These are phyloP conservation scores for Buathra laborator DNA, from an alignment of 2,888 invertebrate genomes.

Conservation along the genomic window DNA sequence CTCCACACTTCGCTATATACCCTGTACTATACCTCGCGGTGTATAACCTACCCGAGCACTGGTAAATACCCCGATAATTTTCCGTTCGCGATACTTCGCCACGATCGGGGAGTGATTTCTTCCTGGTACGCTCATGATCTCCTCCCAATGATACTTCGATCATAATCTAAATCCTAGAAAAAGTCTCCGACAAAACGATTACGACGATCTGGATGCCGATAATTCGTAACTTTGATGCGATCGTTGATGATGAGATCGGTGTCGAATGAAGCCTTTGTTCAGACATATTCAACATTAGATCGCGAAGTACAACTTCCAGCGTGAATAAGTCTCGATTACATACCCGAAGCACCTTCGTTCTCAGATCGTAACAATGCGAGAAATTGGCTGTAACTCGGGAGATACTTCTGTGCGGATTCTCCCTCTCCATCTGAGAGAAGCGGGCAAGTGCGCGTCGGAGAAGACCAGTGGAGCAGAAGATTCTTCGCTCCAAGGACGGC, in stretches of 20 bases:
- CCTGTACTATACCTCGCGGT: constrained; percentile 20
- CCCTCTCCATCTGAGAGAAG: not conserved
- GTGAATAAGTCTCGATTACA: not conserved
- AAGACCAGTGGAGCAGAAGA: constrained; percentile 62
- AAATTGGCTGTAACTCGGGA: constrained; percentile 21
- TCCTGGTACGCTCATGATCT: constrained; percentile 58
- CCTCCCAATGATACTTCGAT: constrained; percentile 34
- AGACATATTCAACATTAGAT: not conserved
- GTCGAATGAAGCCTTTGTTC: not conserved
- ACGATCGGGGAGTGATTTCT: constrained; percentile 47
- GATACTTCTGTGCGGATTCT: constrained; percentile 22
- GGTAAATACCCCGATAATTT: constrained; percentile 70
- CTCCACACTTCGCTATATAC: constrained; percentile 67
- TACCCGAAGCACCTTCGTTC: constrained; percentile 23
- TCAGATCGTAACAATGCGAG: constrained; percentile 41
- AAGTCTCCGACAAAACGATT: not conserved
- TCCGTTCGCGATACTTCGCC: constrained; percentile 48
- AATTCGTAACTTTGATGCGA: not conserved
- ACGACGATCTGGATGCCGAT: not conserved
- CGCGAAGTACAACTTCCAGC: not conserved
- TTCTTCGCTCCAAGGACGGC: constrained; percentile 62
- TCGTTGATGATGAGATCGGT: not conserved
- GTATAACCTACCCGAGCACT: constrained; percentile 54
- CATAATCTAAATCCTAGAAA: constrained; percentile 33
- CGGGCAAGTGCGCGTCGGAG: constrained; percentile 6